Percentiles rank a stretch among this genome's conserved stretches.
phyloP scores from a whole-genome alignment of 2,797 vertebrate species.

The Falco naumanni region DNA sequence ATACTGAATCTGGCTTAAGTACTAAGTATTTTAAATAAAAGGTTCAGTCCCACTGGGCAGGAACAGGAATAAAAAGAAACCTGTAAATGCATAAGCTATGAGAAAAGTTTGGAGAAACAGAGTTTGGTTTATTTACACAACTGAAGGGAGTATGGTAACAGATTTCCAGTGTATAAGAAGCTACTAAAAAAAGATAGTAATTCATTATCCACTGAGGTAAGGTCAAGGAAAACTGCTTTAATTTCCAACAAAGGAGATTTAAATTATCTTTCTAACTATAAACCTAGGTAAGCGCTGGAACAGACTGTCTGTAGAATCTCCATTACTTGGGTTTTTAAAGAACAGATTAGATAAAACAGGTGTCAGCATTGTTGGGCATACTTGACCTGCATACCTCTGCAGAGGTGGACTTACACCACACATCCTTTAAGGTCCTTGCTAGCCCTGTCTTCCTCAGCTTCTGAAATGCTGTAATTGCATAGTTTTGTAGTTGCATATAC shows the following conservation, averaged over 20 bases:
- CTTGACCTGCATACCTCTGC: not conserved
- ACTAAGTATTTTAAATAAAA: conserved; percentile 23
- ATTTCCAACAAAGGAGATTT: conserved; percentile 37
- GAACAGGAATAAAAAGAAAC: conserved; percentile 30
- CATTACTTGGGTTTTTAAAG: conserved; percentile 8
- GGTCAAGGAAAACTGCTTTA: conserved; percentile 48
- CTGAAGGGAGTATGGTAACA: not conserved
- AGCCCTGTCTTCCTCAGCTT: not conserved
- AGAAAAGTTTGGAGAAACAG: not conserved
- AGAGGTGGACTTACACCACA: not conserved
- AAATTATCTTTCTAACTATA: conserved; percentile 43
- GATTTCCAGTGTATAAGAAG: conserved; percentile 7
- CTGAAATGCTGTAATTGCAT: not conserved
- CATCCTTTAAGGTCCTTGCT: not conserved
- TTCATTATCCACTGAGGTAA: not conserved
- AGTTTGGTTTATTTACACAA: not conserved
- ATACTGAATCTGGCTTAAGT: not conserved
- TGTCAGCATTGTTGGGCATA: not conserved
- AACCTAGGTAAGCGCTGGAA: conserved; percentile 13
- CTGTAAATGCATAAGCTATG: not conserved
- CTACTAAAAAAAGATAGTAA: not conserved
- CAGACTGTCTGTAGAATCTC: not conserved
- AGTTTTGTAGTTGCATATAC: not conserved
- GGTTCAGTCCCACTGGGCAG: not conserved
- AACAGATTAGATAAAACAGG: not conserved